Conservation (phyloP, 2,888 invertebrate genomes). For the Silvanus unidentatus region DNA sequence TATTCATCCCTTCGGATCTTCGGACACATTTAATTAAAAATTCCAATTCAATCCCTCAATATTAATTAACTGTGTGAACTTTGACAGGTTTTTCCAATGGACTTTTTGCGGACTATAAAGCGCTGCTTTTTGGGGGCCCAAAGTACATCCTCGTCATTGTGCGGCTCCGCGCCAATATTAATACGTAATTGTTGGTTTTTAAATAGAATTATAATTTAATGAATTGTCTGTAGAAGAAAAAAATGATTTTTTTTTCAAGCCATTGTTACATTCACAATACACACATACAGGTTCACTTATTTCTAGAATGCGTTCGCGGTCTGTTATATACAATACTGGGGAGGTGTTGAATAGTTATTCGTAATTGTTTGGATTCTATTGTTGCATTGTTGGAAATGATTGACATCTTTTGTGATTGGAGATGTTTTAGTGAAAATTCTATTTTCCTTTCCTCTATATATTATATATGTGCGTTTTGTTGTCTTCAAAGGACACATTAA, state of each 20-base stretch:
- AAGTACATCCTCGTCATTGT: background rate
- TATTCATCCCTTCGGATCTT: too few species aligned
- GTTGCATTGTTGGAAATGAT: slow-evolving; percentile 21
- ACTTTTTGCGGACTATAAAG: too few species aligned
- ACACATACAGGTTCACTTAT: slow-evolving; percentile 4
- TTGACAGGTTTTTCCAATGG: too few species aligned
- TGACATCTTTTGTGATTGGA: slow-evolving; percentile 17
- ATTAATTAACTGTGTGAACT: too few species aligned
- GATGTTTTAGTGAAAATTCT: slow-evolving; percentile 10
- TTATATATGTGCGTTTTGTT: background rate
- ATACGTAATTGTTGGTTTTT: background rate
- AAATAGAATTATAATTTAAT: slow-evolving; percentile 5
- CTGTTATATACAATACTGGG: slow-evolving; percentile 4
- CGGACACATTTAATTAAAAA: too few species aligned
- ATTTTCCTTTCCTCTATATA: slow-evolving; percentile 4
- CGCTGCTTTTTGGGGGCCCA: too few species aligned
- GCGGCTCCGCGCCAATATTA: background rate
- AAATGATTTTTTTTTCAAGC: slow-evolving; percentile 1
- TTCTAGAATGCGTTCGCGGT: slow-evolving; percentile 5
- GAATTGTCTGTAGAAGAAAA: slow-evolving; percentile 1
- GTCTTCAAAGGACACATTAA: too few species aligned
- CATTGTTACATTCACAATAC: slow-evolving; percentile 1
- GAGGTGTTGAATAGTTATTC: slow-evolving; percentile 10
- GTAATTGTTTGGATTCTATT: slow-evolving; percentile 12
- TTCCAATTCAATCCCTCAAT: too few species aligned